Evolutionary conservation across 2,113 vertebrate genomes (phyloP).

Genomic region (Hippopotamus amphibius): DNA sequence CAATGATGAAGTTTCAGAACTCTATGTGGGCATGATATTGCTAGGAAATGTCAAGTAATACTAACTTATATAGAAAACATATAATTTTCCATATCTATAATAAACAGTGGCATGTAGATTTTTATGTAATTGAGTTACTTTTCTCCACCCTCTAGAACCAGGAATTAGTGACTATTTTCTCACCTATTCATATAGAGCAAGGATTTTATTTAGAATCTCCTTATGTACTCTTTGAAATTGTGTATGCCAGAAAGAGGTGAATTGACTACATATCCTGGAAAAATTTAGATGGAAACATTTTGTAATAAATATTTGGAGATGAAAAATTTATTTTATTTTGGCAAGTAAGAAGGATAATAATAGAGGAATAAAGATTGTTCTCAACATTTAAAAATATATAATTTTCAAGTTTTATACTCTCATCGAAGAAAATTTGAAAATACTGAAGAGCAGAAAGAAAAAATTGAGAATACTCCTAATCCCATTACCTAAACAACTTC

Average conservation of each 20-base stretch:
- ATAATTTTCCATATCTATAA: not conserved
- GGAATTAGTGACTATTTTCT: not conserved
- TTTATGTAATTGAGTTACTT: slow-evolving; percentile 18
- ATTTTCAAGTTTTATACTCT: not conserved
- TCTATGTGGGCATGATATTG: not conserved
- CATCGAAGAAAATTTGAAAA: not conserved
- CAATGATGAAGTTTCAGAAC: not conserved
- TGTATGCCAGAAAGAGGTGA: not conserved
- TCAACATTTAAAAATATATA: not conserved
- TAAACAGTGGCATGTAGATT: not conserved
- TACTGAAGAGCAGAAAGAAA: not conserved
- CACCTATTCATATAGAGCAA: not conserved
- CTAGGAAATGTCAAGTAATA: not conserved
- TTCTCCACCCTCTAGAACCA: not conserved
- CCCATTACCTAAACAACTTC: not conserved
- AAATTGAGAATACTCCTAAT: not conserved
- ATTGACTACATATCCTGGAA: not conserved
- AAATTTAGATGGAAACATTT: not conserved
- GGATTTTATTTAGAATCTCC: slow-evolving; percentile 18
- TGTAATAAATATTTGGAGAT: not conserved
- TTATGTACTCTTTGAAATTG: not conserved
- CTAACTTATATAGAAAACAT: not conserved
- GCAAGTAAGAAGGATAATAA: not conserved
- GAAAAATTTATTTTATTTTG: slow-evolving; percentile 17
- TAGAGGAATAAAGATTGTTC: slow-evolving; percentile 4